Conservation (phyloP, 2,797 vertebrate genomes). For the Megalops cyprinoides region DNA sequence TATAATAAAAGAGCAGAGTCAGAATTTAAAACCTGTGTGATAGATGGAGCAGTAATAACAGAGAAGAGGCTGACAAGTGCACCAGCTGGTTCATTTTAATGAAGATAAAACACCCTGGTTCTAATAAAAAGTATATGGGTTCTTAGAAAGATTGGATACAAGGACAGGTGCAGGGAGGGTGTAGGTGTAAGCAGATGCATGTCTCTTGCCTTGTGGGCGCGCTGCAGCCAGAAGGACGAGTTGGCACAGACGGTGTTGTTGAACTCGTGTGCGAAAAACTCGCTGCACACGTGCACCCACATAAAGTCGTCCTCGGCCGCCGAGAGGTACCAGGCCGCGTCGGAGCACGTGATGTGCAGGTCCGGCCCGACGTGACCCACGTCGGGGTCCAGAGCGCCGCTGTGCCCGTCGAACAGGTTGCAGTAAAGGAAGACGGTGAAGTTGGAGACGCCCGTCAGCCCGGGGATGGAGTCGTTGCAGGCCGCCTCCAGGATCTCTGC, state of each 20-base stretch:
- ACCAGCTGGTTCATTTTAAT: constrained; percentile 13
- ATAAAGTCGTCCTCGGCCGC: constrained; percentile 82
- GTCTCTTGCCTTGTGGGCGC: constrained; percentile 71
- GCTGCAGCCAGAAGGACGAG: constrained; percentile 79
- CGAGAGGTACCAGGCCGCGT: constrained; percentile 84
- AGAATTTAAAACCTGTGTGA: constrained; percentile 10
- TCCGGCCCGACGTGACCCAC: constrained; percentile 66
- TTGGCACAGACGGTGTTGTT: constrained; percentile 85
- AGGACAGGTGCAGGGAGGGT: background rate
- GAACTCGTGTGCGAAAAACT: constrained; percentile 84
- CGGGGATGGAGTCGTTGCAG: constrained; percentile 79
- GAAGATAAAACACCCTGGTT: background rate
- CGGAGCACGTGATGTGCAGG: constrained; percentile 78
- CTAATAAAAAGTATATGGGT: background rate
- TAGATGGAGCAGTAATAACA: constrained; percentile 1
- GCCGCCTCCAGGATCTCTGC: constrained; percentile 81
- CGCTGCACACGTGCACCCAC: constrained; percentile 85
- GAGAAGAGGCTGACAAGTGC: background rate
- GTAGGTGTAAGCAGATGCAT: background rate
- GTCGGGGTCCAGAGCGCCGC: constrained; percentile 59
- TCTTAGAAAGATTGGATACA: background rate
- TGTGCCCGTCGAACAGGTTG: constrained; percentile 77
- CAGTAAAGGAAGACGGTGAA: constrained; percentile 89
- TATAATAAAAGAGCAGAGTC: constrained; percentile 53
- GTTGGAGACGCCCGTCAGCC: constrained; percentile 82